Evolutionary conservation across 2,113 vertebrate genomes (phyloP), one percentile per base, ranked within the genome.

Genomic region (Calypte anna): DNA sequence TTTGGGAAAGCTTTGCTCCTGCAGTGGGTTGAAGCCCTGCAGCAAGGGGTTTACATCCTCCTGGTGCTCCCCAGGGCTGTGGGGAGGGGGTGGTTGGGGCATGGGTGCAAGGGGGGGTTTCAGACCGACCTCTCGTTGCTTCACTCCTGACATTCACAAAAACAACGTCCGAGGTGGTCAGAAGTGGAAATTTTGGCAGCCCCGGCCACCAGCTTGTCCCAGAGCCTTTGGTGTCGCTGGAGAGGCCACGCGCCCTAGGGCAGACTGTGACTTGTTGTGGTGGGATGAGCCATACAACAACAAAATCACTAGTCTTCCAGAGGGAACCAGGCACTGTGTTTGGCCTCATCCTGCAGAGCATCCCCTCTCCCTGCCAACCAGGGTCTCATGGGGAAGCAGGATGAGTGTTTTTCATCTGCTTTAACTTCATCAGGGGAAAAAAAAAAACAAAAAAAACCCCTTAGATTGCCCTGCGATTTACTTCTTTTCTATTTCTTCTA

Each of bases 271-370:
- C 96, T 98, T 98, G 98, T 98, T 98, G 98, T 98, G 97, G 95
- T 97, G 92, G 70, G 69, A 95, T 96, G 85, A 78, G 88, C 46
- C 91, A 97, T 84, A 98, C 96, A 98, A 98, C 98, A 98, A 98
- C 98, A 98, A 98, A 98, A 98, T 98, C 98, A 98, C 98, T 98
- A 98, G 98, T 98, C 98, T 98, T 98, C 98, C 98, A 98, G 63
- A 97, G 46, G 95, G 98, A 96, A 93, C 81, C 27, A 69, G 97
- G 96, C 97, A 72, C 51, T 0, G 0, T 0, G 3, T 67, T 55
- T 2, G 0, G 78, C 66, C 77, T 86, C 1, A 3, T 54, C 63
- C 77, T 2, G 10, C n/a, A 14, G 43, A 55, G 24, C 27, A 13
- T 30, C 54, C 22, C 21, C 44, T 76, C 38, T 86, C 54, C 28